A percentile compares a stretch with the other conserved stretches of the same genome.
Evolutionary conservation across 2,797 vertebrate genomes (phyloP).

Genomic region (Limosa lapponica): DNA sequence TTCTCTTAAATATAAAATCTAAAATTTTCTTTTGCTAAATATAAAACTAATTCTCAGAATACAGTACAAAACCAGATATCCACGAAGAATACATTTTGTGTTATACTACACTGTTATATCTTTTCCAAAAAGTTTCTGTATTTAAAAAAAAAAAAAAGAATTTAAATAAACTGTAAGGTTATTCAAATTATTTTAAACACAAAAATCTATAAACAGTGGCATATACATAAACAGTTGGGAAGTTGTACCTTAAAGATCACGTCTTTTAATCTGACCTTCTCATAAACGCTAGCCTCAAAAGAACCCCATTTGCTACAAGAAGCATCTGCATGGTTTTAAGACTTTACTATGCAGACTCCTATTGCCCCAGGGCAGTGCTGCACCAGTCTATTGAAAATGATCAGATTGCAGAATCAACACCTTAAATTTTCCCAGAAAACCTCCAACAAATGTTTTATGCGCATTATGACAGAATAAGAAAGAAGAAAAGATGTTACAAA

Average conservation of each 20-base stretch:
- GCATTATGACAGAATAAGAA: conserved; percentile 35
- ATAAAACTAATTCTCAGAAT: conserved; percentile 55
- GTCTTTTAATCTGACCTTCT: background rate
- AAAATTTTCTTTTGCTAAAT: conserved; percentile 34
- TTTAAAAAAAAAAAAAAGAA: conserved; percentile 4
- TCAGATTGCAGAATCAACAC: background rate
- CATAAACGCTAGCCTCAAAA: background rate
- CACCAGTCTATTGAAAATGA: background rate
- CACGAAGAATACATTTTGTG: conserved; percentile 42
- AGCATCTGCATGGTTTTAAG: conserved; percentile 17
- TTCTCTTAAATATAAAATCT: conserved; percentile 55
- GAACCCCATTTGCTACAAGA: background rate
- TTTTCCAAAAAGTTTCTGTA: conserved; percentile 1
- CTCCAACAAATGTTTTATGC: conserved; percentile 49
- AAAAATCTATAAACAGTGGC: conserved; percentile 58
- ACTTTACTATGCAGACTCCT: background rate
- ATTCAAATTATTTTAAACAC: conserved; percentile 56
- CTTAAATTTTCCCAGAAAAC: conserved; percentile 42
- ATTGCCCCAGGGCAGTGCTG: background rate
- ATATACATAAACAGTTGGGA: conserved; percentile 24
- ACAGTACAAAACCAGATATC: conserved; percentile 10
- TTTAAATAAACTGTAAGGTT: conserved; percentile 39
- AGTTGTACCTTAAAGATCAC: conserved; percentile 22
- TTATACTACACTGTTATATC: background rate
- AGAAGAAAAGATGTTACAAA: background rate